Conservation (phyloP, 64 coral and sea anemone genomes). For the Pocillopora damicornis region DNA sequence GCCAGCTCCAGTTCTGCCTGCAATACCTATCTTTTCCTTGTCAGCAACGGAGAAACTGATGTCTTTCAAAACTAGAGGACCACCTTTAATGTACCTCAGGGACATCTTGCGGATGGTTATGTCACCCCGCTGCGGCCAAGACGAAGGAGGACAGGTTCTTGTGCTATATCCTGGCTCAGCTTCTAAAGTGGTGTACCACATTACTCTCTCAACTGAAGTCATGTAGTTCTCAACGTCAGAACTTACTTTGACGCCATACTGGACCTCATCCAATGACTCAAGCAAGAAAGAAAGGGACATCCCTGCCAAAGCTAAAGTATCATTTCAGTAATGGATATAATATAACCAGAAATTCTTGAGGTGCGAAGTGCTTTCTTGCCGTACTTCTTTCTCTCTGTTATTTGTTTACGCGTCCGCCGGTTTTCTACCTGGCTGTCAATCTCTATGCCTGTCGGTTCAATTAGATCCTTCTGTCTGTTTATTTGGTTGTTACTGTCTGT, state of each 20-base stretch:
- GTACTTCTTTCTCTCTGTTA: too few relatives aligned
- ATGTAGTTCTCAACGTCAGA: conserved; percentile 18
- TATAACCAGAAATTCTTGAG: too few relatives aligned
- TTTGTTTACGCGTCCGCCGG: background rate
- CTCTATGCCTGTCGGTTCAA: background rate
- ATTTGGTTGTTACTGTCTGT: background rate
- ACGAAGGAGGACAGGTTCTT: background rate
- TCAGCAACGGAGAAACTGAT: conserved; percentile 4
- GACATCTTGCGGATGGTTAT: conserved; percentile 26
- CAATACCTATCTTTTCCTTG: conserved; percentile 50
- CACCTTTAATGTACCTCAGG: conserved; percentile 35
- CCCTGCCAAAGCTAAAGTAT: background rate
- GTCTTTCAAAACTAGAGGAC: conserved; percentile 23
- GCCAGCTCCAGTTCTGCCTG: conserved; percentile 55
- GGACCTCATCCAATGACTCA: background rate
- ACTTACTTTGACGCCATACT: background rate
- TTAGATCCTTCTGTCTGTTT: background rate
- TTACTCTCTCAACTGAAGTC: conserved; percentile 52
- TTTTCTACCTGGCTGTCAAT: background rate
- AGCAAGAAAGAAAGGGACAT: background rate
- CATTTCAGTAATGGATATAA: too few relatives aligned
- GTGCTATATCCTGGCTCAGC: conserved; percentile 39
- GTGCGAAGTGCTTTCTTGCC: too few relatives aligned
- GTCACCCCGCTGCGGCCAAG: conserved; percentile 30
- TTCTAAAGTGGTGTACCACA: conserved; percentile 9